A percentile compares a stretch with the other conserved stretches of the same genome.
These are phyloP conservation scores for Apeira syringaria DNA, from an alignment of 2,888 invertebrate species.

Conservation along the genomic window DNA sequence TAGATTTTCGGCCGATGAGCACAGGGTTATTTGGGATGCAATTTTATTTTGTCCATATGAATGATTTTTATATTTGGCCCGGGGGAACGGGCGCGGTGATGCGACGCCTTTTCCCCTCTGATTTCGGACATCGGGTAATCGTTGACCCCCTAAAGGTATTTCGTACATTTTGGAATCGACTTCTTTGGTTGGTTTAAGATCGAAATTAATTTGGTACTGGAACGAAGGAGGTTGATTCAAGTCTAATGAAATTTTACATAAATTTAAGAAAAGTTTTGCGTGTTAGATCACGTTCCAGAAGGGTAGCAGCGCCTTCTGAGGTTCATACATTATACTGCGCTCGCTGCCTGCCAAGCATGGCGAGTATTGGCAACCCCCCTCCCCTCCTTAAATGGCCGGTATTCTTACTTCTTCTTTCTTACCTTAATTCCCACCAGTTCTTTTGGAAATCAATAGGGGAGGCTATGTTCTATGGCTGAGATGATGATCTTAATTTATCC, in stretches of 20 bases:
- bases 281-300: too few species aligned
- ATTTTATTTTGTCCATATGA: conserved; percentile 83
- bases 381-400: too few species aligned
- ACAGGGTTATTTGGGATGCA: conserved; percentile 80
- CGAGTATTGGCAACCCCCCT: too few species aligned
- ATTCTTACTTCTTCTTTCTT: too few species aligned
- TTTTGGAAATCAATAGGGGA: too few species aligned
- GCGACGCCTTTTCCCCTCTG: conserved; percentile 54
- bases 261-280: too few species aligned
- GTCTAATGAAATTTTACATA: neutral
- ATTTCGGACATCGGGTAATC: conserved; percentile 65
- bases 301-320: too few species aligned
- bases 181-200: conserved; percentile 48
- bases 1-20: conserved; percentile 80
- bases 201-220: conserved; percentile 30
- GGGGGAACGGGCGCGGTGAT: conserved; percentile 54
- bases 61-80: conserved; percentile 81
- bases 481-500: too few species aligned
- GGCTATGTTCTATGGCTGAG: too few species aligned
- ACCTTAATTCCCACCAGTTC: too few species aligned
- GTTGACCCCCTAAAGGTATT: conserved; percentile 52
- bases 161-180: conserved; percentile 45
- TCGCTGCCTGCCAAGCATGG: too few species aligned
- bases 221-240: neutral
- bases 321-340: too few species aligned